These are phyloP conservation scores for Drosophila persimilis DNA, from an alignment of 1,140 invertebrate species.

Conservation along the genomic window DNA sequence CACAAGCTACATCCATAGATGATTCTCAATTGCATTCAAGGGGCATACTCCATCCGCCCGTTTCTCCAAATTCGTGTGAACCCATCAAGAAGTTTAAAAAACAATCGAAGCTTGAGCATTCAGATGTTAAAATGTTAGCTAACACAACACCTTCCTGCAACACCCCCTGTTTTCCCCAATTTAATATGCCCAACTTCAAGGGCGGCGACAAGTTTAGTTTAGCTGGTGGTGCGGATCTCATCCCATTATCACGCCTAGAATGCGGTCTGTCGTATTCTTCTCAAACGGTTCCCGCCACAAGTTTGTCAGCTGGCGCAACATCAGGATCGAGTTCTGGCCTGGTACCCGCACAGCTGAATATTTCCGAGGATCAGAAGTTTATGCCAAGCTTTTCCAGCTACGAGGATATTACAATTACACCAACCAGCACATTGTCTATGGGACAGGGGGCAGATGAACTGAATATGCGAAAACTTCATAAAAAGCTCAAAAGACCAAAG, in stretches of 20 bases:
- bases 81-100: slow-evolving; percentile 22
- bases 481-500: slow-evolving; percentile 89
- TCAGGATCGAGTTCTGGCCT: slow-evolving; percentile 42
- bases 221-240: slow-evolving; percentile 75
- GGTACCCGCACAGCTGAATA: not conserved
- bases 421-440: slow-evolving; percentile 25
- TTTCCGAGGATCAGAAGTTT: slow-evolving; percentile 31
- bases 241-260: slow-evolving; percentile 60
- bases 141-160: not conserved
- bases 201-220: slow-evolving; percentile 69
- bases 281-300: slow-evolving; percentile 45
- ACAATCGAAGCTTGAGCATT: slow-evolving; percentile 18
- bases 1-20: not conserved
- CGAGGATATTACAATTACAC: slow-evolving; percentile 69
- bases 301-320: slow-evolving; percentile 47
- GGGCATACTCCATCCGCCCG: not conserved
- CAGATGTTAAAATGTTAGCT: slow-evolving; percentile 3
- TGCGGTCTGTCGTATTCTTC: slow-evolving; percentile 55
- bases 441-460: slow-evolving; percentile 19
- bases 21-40: slow-evolving; percentile 4
- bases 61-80: slow-evolving; percentile 8
- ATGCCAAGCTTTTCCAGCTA: slow-evolving; percentile 33
- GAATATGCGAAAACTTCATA: slow-evolving; percentile 87
- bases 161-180: slow-evolving; percentile 19
- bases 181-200: slow-evolving; percentile 53